These are phyloP conservation scores for Meloe dianella DNA, from an alignment of 2,888 invertebrate species.

Conservation along the genomic window DNA sequence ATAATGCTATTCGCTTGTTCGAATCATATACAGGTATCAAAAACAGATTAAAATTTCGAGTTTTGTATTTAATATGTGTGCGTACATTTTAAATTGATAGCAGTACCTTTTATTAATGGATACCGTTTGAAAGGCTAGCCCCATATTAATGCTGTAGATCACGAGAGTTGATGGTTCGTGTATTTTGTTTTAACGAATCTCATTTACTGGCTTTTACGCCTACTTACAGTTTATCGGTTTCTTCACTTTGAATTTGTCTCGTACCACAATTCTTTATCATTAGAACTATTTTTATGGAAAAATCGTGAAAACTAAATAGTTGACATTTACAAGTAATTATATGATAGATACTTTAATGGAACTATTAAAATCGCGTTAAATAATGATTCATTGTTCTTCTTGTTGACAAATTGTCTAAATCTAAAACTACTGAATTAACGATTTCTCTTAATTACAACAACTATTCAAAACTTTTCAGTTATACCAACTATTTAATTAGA, in stretches of 20 bases:
- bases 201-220: conserved; percentile 43
- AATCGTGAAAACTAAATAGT: conserved; percentile 12
- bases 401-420: conserved; percentile 1
- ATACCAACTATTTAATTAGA: conserved; percentile 1
- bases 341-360: conserved; percentile 12
- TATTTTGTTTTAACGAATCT: conserved; percentile 53
- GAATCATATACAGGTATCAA: conserved; percentile 57
- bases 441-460: conserved; percentile 1
- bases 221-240: conserved; percentile 34
- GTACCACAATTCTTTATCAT: conserved; percentile 28
- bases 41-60: conserved; percentile 56
- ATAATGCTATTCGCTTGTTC: conserved; percentile 59
- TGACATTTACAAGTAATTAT: conserved; percentile 12
- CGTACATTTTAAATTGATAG: conserved; percentile 52
- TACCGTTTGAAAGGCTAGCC: conserved; percentile 44
- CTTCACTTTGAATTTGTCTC: conserved; percentile 29
- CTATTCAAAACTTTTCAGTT: conserved; percentile 1
- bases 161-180: conserved; percentile 49
- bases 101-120: conserved; percentile 51
- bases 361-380: conserved; percentile 10
- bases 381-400: not conserved
- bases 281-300: conserved; percentile 30
- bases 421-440: not conserved
- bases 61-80: conserved; percentile 53
- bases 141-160: conserved; percentile 49